Base-by-base conservation (phyloP, 2,797 vertebrate species). In the Ficedula albicollis region DNA sequence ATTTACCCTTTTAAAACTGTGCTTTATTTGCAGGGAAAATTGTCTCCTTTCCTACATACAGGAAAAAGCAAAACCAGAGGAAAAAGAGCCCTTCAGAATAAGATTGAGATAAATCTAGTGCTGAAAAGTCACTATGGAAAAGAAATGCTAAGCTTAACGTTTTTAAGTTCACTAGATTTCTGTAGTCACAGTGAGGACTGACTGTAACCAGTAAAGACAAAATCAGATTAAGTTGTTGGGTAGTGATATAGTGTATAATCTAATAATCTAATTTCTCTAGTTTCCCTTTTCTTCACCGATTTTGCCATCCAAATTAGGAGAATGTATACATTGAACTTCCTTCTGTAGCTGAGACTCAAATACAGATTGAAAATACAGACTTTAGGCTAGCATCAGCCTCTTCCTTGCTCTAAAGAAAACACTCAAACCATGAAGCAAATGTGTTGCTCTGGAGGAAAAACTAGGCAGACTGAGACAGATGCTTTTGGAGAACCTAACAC, bases 1-100 rank as follows among this genome's bases (percentile, higher is more conserved):
- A 84, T 90, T 91, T 93, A 62, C 73, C 29, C 58, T 76, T 93
- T 78, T 79, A 87, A 93, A 91, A 74, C 79, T 86, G 54, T 80
- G 68, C 51, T 93, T 90, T 90, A 85, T 77, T 87, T 95, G n/a
- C 27, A 73, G 44, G 29, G 34, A 54, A 91, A 83, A 49, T 72
- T 66, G 22, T 83, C 46, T 88, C 29, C 41, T 67, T 84, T 72
- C 81, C 22, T 49, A 23, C 13, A 5, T 15, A 9, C 5, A 22
- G n/a, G 30, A 58, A 55, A 75, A 93, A 62, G 16, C n/a, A 85
- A 90, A 85, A 59, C 9, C 6, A n/a, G 67, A 32, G 3, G 1
- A 4, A 30, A 56, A 0, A 51, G 26, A 49, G 4, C 0, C 3
- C 27, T 64, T 85, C 27, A 63, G 26, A 86, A 62, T 73, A 27